These are phyloP conservation scores for Misgurnus mizolepis DNA, from an alignment of 2,113 vertebrate genomes.

Conservation along the genomic window DNA sequence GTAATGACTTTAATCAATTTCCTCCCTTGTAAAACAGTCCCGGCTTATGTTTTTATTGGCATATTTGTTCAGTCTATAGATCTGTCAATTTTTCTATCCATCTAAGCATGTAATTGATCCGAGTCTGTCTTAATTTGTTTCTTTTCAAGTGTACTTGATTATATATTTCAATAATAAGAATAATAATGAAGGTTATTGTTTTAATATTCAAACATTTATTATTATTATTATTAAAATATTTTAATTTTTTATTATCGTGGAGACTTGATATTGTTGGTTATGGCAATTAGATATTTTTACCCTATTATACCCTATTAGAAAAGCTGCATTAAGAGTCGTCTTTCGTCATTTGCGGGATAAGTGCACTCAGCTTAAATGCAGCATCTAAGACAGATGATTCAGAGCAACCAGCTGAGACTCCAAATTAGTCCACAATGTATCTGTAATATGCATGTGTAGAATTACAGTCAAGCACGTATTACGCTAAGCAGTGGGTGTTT, in stretches of 20 bases:
- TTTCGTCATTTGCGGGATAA: neutral
- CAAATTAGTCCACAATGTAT: conserved; percentile 25
- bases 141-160: no score
- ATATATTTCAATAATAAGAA: no score
- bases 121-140: neutral
- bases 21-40: conserved; percentile 5
- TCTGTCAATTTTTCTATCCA: neutral
- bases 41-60: no score
- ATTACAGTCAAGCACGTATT: conserved; percentile 32
- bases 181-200: no score
- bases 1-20: conserved; percentile 40
- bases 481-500: conserved; percentile 43
- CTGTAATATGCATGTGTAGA: conserved; percentile 44
- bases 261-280: neutral
- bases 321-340: neutral
- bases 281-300: neutral
- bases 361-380: neutral
- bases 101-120: neutral
- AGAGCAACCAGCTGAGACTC: conserved; percentile 20
- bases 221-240: no score
- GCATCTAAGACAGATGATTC: neutral
- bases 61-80: neutral
- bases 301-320: neutral
- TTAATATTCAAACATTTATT: no score
- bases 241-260: neutral